Conservation (phyloP, 2,888 invertebrate species). For the Mystacides longicornis region DNA sequence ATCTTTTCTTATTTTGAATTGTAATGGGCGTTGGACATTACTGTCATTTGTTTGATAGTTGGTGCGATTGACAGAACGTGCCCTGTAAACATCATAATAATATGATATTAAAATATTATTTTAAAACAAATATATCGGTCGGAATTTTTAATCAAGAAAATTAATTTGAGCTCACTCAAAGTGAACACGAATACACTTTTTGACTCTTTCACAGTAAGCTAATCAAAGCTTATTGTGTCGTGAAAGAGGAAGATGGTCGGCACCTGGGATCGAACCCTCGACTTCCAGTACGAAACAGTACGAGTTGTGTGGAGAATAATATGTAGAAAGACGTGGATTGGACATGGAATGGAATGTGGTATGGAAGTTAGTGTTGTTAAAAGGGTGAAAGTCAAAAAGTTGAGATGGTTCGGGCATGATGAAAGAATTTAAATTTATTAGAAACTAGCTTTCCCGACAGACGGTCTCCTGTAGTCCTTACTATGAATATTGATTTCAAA, state of each 20-base stretch:
- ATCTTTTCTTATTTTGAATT: too few relatives aligned
- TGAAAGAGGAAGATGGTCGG: not conserved
- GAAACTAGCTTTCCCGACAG: too few relatives aligned
- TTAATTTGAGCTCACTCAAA: not conserved
- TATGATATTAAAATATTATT: too few relatives aligned
- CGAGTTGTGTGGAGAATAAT: not conserved
- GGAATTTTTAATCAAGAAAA: not conserved
- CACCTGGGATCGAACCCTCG: not conserved
- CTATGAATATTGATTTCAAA: too few relatives aligned
- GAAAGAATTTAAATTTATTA: too few relatives aligned
- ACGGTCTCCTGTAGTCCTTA: too few relatives aligned
- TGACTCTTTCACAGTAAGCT: not conserved
- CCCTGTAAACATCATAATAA: too few relatives aligned
- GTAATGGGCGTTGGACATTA: too few relatives aligned
- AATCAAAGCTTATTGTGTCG: slow-evolving; percentile 1
- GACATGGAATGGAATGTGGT: not conserved
- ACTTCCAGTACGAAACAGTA: not conserved
- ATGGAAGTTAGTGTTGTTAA: not conserved
- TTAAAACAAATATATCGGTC: too few relatives aligned
- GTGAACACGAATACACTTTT: not conserved
- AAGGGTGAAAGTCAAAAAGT: not conserved
- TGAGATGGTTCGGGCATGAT: not conserved
- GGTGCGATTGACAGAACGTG: too few relatives aligned
- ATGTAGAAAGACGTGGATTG: not conserved
- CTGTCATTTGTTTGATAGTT: too few relatives aligned